phyloP scores from a whole-genome alignment of 2,113 vertebrate species.

The Phyllostomus discolor region DNA sequence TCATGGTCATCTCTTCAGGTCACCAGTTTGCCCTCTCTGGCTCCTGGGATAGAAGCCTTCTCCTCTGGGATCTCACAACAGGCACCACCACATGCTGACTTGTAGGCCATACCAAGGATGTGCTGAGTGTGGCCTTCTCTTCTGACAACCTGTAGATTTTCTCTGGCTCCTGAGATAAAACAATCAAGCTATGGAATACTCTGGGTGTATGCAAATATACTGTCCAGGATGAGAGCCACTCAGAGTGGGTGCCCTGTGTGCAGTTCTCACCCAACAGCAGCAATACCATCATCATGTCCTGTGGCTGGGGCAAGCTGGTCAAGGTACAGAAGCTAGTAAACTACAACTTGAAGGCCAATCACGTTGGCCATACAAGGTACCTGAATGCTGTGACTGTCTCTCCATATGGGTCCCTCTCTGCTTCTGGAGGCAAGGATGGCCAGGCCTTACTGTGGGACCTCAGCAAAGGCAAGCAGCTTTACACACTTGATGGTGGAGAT shows the following conservation, averaged over 20 bases:
- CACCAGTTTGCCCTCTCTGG: constrained; percentile 96
- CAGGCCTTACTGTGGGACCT: constrained; percentile 98
- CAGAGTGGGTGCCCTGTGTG: constrained; percentile 95
- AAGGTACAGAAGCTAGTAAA: constrained; percentile 99
- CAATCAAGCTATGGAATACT: constrained; percentile 89
- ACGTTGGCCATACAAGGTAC: constrained; percentile 94
- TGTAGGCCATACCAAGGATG: constrained; percentile 95
- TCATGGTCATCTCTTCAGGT: constrained; percentile 96
- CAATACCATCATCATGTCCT: constrained; percentile 98
- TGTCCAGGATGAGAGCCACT: constrained; percentile 97
- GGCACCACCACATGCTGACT: constrained; percentile 92
- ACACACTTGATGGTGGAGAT: constrained; percentile 94
- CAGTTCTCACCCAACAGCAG: constrained; percentile 98
- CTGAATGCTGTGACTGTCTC: constrained; percentile 96
- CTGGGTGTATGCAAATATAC: constrained; percentile 81
- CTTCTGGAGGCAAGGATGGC: constrained; percentile 96
- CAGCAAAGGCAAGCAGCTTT: constrained; percentile 96
- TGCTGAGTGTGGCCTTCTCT: constrained; percentile 95
- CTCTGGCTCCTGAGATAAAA: constrained; percentile 95
- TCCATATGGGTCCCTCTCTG: constrained; percentile 94
- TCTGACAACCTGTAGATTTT: constrained; percentile 98
- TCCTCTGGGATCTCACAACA: constrained; percentile 96
- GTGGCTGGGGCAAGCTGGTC: constrained; percentile 97
- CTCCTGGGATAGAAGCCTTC: constrained; percentile 92
- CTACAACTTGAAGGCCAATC: constrained; percentile 98